Base-by-base conservation (phyloP, 2,888 invertebrate genomes). In the Stegana nigrithorax region DNA sequence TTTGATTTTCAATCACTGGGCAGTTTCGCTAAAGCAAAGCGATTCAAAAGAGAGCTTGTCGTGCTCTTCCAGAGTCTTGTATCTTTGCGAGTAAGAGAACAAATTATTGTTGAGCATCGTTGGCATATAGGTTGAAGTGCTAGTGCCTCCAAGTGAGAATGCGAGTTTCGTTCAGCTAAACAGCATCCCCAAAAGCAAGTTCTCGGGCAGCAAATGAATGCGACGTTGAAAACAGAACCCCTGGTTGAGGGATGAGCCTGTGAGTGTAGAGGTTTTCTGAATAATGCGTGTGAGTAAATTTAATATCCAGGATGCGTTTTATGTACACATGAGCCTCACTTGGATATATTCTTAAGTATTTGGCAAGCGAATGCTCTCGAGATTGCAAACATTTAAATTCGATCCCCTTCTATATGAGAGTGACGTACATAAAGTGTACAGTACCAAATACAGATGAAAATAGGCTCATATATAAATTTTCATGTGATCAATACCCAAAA, bases 171-270 rank as follows among this genome's bases (percentile, higher is more conserved):
- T 62, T 62, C 60, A 50, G 53, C 57, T 73, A 67, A 65, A 69
- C 80, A 71, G 71, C 81, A 81, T 80, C 82, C 82, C 79, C 81
- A 81, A 78, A 65, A 79, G 79, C 79, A 47, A 10, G 53, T 27
- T 32, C 53, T n/a, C 12, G 14, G 14, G 39, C 39, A 5, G 39
- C 17, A 10, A n/a, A 17, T 10, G 39, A 39, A 39, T 44, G 21
- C 44, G n/a, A n/a, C n/a, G n/a, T n/a, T n/a, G n/a, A n/a, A n/a
- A n/a, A n/a, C n/a, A n/a, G n/a, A n/a, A n/a, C n/a, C n/a, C n/a
- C n/a, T n/a, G n/a, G n/a, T n/a, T n/a, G n/a, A 44, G 57, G 23
- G 44, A 51, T 65, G 59, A 62, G 60, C 60, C 53, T 58, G 59
- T 12, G 55, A 55, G 2, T 51, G 29, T n/a, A 27, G 12, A 25